phyloP scores from a whole-genome alignment of 2,113 vertebrate species.

The Embiotoca jacksoni region DNA sequence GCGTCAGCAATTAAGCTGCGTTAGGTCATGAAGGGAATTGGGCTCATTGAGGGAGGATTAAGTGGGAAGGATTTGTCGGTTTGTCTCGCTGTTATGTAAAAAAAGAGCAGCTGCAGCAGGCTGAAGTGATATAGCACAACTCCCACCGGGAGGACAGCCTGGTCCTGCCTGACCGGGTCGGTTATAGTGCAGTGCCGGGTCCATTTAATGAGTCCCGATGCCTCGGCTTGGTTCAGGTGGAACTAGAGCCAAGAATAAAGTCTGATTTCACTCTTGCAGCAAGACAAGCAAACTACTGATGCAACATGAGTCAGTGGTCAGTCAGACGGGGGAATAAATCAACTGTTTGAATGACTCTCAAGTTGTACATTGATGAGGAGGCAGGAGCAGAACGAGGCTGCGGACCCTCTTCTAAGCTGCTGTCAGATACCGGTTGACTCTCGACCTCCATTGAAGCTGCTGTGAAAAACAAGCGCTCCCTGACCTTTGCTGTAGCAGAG shows the following conservation, averaged over 20 bases:
- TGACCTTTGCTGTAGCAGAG: background rate
- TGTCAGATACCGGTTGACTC: background rate
- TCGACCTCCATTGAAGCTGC: background rate
- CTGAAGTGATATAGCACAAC: background rate
- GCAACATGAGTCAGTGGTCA: too few species aligned
- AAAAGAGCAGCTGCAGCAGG: conserved; percentile 23
- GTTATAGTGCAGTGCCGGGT: too few species aligned
- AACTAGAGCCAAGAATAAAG: too few species aligned
- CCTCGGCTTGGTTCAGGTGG: background rate
- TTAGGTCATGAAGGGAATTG: conserved; percentile 27
- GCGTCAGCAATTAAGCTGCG: conserved; percentile 61
- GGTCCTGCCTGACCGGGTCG: too few species aligned
- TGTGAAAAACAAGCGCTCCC: background rate
- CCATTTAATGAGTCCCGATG: background rate
- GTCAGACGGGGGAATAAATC: too few species aligned
- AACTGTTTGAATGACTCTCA: too few species aligned
- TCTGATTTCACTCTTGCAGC: too few species aligned
- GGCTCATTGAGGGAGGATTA: conserved; percentile 51
- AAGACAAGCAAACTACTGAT: too few species aligned
- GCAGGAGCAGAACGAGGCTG: too few species aligned
- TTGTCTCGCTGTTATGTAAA: conserved; percentile 58
- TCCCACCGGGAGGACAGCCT: too few species aligned
- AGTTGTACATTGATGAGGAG: too few species aligned
- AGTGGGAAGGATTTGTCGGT: conserved; percentile 25
- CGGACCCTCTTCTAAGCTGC: too few species aligned